Evolutionary conservation across 2,888 invertebrate species (phyloP), one percentile per base, ranked within the genome.

Genomic region (Tetranychus truncatus): DNA sequence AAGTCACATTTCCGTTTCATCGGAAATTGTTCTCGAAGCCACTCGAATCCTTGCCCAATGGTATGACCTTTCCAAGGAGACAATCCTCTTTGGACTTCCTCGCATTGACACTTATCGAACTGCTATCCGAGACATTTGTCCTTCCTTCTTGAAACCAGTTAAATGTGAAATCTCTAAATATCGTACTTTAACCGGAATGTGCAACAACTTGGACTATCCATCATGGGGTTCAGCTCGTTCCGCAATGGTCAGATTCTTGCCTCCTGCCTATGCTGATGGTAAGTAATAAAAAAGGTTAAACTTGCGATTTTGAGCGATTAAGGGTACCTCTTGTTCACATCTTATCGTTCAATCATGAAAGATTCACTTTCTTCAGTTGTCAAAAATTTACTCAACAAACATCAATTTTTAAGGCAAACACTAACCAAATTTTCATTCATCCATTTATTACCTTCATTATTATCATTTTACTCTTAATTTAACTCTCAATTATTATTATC

Each of bases 151-250:
- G 46, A 80, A 80, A 74, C 80, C 80, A 7, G 80, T 80, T 44
- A 81, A 80, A 75, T 81, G 82, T 72, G 80, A 80, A 76, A 78
- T 81, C 44, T 79, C 80, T 34, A 78, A 81, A 66, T 84, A 82
- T 79, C 80, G 84, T 65, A 79, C 79, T 1, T 74, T 79, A 6
- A 78, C 77, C 77, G 84, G 82, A 18, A 80, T 82, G 76, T 84
- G 84, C 79, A 84, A 84, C 80, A 84, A 84, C 78, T 79, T 84
- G 69, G 80, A 82, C 34, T 80, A 83, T 77, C 82, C 84, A 7
- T 80, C 81, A 21, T 83, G 83, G 82, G 84, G 84, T 18, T 81
- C 82, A 21, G 80, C 83, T 2, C 76, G 79, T 44, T 79, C 80
- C 1, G 78, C 80, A 21, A 78, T 81, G 77, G 77, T 79, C 20